Base-by-base conservation (phyloP, 2,113 vertebrate genomes). In the Prionailurus bengalensis region DNA sequence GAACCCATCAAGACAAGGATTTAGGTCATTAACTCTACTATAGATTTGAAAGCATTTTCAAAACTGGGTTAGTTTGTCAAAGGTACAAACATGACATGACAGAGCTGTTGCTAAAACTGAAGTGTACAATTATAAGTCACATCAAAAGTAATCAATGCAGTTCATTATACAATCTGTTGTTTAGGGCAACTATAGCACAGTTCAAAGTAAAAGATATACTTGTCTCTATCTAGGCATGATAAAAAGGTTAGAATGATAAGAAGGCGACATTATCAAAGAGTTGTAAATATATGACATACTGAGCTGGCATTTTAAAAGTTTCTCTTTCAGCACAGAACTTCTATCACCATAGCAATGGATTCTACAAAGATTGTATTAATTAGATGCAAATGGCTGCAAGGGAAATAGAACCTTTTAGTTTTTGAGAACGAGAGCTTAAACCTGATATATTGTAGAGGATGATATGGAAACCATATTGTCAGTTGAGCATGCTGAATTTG, bases 321-420 rank as follows among this genome's bases (percentile, higher is more conserved):
- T 97, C 55, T 70, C 81, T 97, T 79, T 81, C 66, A 81, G 84
- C 81, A 70, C 12, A 94, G 88, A 92, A 96, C 27, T 98, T 97
- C 85, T 93, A 95, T 87, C 95, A 45, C 36, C 96, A 81, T 25
- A 97, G 97, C 61, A 95, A 87, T 85, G 85, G 68, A 94, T 97
- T 95, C 97, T 97, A 94, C 36, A 98, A 97, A 97, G 65, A 84
- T 78, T 74, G 65, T 66, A 95, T 97, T 98, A 96, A 97, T 98
- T 98, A 97, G 94, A 98, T 98, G 80, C 73, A 98, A 98, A 98
- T 97, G 51, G 53, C 94, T 98, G 33, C 68, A 95, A 98, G 48
- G 58, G 95, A 98, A 98, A 39, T 79, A 65, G 91, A 98, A 97
- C 17, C 5, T 97, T 98, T 97, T 95, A 51, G 29, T 39, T 90